Conservation (phyloP, 2,888 invertebrate species). For the Limnephilus rhombicus region DNA sequence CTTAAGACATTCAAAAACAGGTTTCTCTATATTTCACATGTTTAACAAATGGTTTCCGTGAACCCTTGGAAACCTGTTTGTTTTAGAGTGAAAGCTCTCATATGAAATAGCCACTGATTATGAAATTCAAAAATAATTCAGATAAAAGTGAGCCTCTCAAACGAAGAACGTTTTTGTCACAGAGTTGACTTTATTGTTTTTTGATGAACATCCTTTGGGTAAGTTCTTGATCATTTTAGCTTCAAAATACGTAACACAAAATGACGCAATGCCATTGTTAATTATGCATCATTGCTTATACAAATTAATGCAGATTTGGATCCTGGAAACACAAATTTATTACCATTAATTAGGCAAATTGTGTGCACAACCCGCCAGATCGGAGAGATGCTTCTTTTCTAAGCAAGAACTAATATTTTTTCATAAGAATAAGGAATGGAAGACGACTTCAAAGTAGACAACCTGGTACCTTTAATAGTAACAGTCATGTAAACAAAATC, state of each 20-base stretch:
- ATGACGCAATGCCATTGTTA: background rate
- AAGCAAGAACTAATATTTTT: background rate
- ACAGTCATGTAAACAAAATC: background rate
- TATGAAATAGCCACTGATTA: background rate
- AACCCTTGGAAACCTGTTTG: background rate
- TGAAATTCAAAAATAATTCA: background rate
- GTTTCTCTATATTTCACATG: background rate
- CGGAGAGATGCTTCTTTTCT: background rate
- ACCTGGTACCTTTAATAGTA: background rate
- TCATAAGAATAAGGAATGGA: background rate
- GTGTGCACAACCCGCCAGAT: background rate
- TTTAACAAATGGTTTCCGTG: background rate
- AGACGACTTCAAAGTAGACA: background rate
- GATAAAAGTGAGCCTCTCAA: background rate
- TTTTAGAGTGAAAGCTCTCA: background rate
- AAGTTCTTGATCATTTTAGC: background rate
- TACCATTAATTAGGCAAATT: background rate
- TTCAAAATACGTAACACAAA: background rate
- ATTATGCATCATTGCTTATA: background rate
- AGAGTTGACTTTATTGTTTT: background rate
- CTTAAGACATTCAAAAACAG: background rate
- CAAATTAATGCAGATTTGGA: constrained; percentile 1
- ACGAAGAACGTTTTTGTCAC: background rate
- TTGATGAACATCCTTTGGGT: background rate
- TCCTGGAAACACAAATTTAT: background rate